Base-by-base conservation (phyloP, 2,888 invertebrate genomes). In the Hedychridium roseum region DNA sequence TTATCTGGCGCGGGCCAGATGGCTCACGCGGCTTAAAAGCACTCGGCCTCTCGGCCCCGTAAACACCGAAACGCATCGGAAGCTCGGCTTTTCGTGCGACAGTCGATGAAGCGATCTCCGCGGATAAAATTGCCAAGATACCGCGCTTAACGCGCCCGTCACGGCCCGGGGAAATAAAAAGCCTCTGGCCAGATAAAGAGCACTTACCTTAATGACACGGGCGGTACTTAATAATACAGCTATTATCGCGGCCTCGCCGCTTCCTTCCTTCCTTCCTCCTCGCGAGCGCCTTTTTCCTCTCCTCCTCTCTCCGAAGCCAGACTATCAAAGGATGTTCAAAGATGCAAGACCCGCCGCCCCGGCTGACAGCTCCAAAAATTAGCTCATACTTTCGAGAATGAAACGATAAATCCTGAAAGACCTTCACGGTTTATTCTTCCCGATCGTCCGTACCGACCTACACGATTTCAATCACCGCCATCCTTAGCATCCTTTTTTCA, bases 21-120 rank as follows among this genome's bases (percentile, higher is more conserved):
- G n/a, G n/a, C n/a, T n/a, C n/a, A n/a, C n/a, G n/a, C n/a, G n/a
- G n/a, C n/a, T n/a, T n/a, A n/a, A n/a, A n/a, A n/a, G n/a, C n/a
- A n/a, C n/a, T n/a, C n/a, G n/a, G n/a, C n/a, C n/a, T n/a, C n/a
- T n/a, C n/a, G n/a, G n/a, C n/a, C n/a, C n/a, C n/a, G n/a, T n/a
- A n/a, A n/a, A n/a, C 17, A 21, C 12, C 30, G 37, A 11, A 12
- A 37, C 9, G 14, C n/a, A 15, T 2, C 2, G 23, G 9, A 3
- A 11, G 26, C 6, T 28, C 18, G 26, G 18, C n/a, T 14, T 48
- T 41, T 2, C 39, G 41, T 32, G 45, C 51, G 39, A 32, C 45
- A 40, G n/a, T 32, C 44, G 34, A 47, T 54, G 48, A 45, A 44
- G 51, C 51, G 49, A 50, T 56, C 51, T 55, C 46, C 50, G 38